These are phyloP conservation scores for Oryzias javanicus DNA, from an alignment of 2,113 vertebrate species.

Conservation along the genomic window DNA sequence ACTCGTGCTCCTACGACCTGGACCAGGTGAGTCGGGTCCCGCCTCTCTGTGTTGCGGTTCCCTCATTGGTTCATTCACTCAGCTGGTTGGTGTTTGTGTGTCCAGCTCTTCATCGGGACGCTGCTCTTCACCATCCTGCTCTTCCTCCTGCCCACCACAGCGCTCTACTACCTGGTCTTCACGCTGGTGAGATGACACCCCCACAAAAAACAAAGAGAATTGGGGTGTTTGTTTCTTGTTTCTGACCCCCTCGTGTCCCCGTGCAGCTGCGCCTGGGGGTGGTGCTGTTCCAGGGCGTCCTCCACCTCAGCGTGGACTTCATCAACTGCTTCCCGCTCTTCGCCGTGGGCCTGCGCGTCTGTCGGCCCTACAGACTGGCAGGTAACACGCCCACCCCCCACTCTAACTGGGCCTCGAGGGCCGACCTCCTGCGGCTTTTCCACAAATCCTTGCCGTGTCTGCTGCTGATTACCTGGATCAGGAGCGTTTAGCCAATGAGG, in stretches of 20 bases:
- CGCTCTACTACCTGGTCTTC: conserved; percentile 96
- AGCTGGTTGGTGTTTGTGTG: too few species aligned
- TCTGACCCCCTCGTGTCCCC: background rate
- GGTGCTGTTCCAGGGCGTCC: conserved; percentile 88
- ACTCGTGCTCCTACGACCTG: conserved; percentile 96
- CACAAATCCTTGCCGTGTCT: too few species aligned
- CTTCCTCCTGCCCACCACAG: conserved; percentile 93
- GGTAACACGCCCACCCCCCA: conserved; percentile 67
- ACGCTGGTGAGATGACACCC: conserved; percentile 81
- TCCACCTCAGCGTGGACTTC: conserved; percentile 87
- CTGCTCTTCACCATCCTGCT: conserved; percentile 93
- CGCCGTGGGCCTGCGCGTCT: conserved; percentile 84
- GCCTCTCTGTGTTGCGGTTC: too few species aligned
- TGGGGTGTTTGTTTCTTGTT: too few species aligned
- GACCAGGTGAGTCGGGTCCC: conserved; percentile 87
- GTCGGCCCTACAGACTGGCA: conserved; percentile 86
- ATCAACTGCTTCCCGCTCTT: conserved; percentile 92
- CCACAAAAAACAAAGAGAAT: background rate
- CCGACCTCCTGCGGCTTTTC: too few species aligned
- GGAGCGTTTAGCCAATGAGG: too few species aligned
- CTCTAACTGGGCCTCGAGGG: too few species aligned
- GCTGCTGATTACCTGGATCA: too few species aligned
- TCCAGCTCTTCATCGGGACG: conserved; percentile 92
- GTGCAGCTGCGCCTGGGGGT: conserved; percentile 90
- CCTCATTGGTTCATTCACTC: too few species aligned